Evolutionary conservation across 2,113 vertebrate genomes (phyloP).

Genomic region (Perca schrenkii): DNA sequence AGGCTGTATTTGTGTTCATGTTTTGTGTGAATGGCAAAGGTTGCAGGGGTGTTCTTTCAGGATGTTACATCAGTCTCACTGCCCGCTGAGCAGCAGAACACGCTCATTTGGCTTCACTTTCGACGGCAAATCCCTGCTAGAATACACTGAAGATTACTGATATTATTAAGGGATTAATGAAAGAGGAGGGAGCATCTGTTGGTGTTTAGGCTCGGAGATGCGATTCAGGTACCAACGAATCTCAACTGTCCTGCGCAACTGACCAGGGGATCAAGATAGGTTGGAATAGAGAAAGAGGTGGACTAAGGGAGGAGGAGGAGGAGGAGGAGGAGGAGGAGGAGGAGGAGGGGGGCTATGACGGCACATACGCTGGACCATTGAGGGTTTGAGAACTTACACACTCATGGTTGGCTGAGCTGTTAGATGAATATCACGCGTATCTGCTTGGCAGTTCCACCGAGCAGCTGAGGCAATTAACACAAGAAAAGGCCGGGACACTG

Average conservation of each 20-base stretch:
- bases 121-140: constrained; percentile 9
- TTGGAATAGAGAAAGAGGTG: constrained; percentile 1
- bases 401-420: constrained; percentile 9
- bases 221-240: neutral
- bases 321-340: neutral
- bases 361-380: neutral
- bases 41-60: constrained; percentile 38
- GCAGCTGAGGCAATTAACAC: constrained; percentile 47
- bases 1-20: constrained; percentile 32
- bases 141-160: constrained; percentile 40
- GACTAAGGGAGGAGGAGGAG: neutral
- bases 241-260: neutral
- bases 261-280: constrained; percentile 20
- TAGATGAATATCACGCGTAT: constrained; percentile 21
- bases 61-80: constrained; percentile 55
- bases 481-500: neutral
- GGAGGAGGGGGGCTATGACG: neutral
- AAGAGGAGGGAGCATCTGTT: constrained; percentile 21
- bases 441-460: constrained; percentile 10
- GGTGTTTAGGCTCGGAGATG: constrained; percentile 14
- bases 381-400: neutral
- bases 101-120: constrained; percentile 41
- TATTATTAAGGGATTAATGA: constrained; percentile 33
- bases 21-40: constrained; percentile 25
- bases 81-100: constrained; percentile 17